Evolutionary conservation across 2,797 vertebrate species (phyloP), one percentile per base, ranked within the genome.

Genomic region (Xenops minutus): DNA sequence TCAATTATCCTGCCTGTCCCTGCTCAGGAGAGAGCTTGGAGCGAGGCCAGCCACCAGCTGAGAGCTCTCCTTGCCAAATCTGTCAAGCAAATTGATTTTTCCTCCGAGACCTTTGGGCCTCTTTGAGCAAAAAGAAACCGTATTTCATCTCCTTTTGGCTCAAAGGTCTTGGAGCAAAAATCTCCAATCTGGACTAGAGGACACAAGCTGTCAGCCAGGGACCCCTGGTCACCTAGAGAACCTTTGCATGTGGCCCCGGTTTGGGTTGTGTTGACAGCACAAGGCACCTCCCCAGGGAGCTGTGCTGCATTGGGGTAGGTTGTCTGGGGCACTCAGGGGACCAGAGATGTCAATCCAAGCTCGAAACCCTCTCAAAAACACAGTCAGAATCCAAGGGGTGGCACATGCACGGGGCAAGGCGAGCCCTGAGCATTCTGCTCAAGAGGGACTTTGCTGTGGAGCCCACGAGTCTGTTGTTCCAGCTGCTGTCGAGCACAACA

Each of bases 81-180:
- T 88, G 90, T 95, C 95, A 93, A 77, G 74, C 39, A 90, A 93
- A 96, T 76, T 90, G 81, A 95, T 93, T 95, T 95, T 96, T 95
- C 32, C 77, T 95, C 51, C 66, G 90, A 92, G 85, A 88, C 59
- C 89, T 92, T 69, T 87, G 74, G 55, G 71, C 21, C 52, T 26
- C 44, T 88, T 73, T 68, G 62, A 90, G 74, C 73, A 78, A 84
- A 86, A 85, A 79, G 73, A 68, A 89, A 59, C 78, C 13, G 4
- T 59, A 84, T 69, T 92, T 88, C 36, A 89, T 62, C 46, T 78
- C 48, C 51, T 73, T 85, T 80, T 58, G 51, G 34, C 69, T 92
- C 72, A 30, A 39, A 91, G 16, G 34, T 37, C 62, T 55, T 51
- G 3, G 23, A 86, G 43, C 14, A 93, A 86, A 88, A 75, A 20